Percentiles rank a stretch among this genome's conserved stretches.
phyloP scores from a whole-genome alignment of 2,888 invertebrate species.

The Dolichopus griseipennis region DNA sequence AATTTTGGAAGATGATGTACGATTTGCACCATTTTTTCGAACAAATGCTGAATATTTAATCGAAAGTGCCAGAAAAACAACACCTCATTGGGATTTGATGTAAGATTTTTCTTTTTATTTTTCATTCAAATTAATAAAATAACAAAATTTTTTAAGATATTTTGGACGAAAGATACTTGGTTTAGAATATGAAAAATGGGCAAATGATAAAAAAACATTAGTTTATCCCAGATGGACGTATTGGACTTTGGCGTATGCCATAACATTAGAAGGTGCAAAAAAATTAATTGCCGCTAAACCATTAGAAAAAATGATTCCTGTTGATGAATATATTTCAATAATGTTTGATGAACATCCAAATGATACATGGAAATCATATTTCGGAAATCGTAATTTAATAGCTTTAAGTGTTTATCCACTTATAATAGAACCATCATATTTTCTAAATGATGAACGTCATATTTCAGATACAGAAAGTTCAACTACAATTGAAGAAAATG shows the following conservation, averaged over 20 bases:
- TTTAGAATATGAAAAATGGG: constrained; percentile 59
- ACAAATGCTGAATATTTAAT: constrained; percentile 31
- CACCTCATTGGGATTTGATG: constrained; percentile 82
- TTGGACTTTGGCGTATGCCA: constrained; percentile 92
- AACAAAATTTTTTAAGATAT: too few species aligned
- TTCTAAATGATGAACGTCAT: constrained; percentile 87
- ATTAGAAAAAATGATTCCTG: constrained; percentile 75
- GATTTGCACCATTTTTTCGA: constrained; percentile 79
- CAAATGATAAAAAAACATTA: constrained; percentile 56
- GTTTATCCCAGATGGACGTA: constrained; percentile 86
- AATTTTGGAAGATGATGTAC: constrained; percentile 89
- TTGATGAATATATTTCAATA: constrained; percentile 94
- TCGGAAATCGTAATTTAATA: constrained; percentile 64
- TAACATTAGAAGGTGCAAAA: constrained; percentile 69
- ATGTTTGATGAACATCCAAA: constrained; percentile 87
- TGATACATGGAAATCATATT: constrained; percentile 68
- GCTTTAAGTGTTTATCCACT: constrained; percentile 82
- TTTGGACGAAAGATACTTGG: constrained; percentile 84
- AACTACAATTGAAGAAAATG: not conserved
- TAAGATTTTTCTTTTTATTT: constrained; percentile 45
- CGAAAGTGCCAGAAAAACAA: constrained; percentile 44
- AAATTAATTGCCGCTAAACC: constrained; percentile 74
- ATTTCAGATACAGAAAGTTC: constrained; percentile 94
- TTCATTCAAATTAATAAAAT: constrained; percentile 2
- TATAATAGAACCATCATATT: constrained; percentile 84